Evolutionary conservation across 64 coral and sea anemone genomes (phyloP).

Genomic region (Montipora foliosa): DNA sequence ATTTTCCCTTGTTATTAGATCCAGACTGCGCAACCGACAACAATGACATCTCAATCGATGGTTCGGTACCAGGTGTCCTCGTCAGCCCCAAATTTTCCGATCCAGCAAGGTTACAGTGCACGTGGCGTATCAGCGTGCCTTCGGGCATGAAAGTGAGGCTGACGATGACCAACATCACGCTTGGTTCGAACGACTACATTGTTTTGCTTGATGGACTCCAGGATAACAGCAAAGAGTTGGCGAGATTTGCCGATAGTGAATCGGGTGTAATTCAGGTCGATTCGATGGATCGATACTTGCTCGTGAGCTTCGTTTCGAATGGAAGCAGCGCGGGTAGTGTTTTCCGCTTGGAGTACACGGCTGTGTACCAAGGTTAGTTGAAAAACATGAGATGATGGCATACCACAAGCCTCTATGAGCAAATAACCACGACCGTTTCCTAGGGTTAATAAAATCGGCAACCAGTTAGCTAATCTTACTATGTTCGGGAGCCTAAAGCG

Average conservation of each 20-base stretch:
- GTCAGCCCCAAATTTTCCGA: background rate
- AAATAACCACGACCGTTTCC: background rate
- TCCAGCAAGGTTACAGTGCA: conserved; percentile 10
- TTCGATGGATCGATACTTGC: background rate
- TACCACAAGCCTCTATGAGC: background rate
- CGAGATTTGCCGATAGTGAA: background rate
- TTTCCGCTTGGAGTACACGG: conserved; percentile 4
- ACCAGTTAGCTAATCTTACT: background rate
- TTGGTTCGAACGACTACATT: conserved; percentile 20
- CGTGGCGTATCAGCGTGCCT: conserved; percentile 16
- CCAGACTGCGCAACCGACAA: conserved; percentile 7
- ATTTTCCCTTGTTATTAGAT: background rate
- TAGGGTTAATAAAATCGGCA: background rate
- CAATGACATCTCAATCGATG: conserved; percentile 6
- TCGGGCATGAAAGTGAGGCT: conserved; percentile 13
- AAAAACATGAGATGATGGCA: background rate
- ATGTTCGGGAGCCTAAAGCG: too few species aligned
- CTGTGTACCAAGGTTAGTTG: background rate
- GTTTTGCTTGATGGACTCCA: background rate
- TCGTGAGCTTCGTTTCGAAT: conserved; percentile 6
- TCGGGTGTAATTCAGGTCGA: background rate
- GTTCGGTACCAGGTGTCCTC: background rate
- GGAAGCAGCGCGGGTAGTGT: background rate
- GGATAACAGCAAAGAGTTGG: background rate
- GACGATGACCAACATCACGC: background rate